These are phyloP conservation scores for Proales similis DNA, from an alignment of 1,140 invertebrate genomes.

Conservation along the genomic window DNA sequence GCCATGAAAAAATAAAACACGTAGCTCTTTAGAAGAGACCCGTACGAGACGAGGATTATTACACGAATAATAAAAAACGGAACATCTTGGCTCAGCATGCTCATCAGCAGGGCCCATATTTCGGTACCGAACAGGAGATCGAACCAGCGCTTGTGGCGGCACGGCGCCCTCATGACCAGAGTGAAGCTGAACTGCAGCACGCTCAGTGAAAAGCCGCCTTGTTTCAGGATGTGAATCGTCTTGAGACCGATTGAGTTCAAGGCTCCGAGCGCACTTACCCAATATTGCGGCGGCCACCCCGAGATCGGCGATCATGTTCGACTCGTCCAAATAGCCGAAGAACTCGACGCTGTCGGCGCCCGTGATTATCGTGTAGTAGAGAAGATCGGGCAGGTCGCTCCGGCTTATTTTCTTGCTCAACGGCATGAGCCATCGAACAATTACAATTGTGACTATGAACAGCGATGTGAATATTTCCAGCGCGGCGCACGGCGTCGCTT, in stretches of 20 bases:
- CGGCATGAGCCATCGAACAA: constrained; percentile 21
- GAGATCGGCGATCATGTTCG: constrained; percentile 6
- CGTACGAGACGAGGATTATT: constrained; percentile 18
- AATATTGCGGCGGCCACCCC: constrained; percentile 11
- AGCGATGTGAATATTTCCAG: constrained; percentile 19
- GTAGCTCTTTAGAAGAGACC: constrained; percentile 13
- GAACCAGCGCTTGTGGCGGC: neutral
- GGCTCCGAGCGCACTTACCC: neutral
- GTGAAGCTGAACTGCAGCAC: constrained; percentile 34
- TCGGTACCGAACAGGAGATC: constrained; percentile 16
- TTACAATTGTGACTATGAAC: constrained; percentile 31
- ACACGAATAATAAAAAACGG: constrained; percentile 33
- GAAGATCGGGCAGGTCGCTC: constrained; percentile 16
- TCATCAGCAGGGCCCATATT: constrained; percentile 27
- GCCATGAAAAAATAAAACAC: constrained; percentile 33
- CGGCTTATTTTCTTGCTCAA: constrained; percentile 8
- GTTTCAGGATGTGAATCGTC: neutral
- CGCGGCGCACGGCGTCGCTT: constrained; percentile 7
- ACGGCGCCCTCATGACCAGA: neutral
- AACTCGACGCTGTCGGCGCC: constrained; percentile 23
- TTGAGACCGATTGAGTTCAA: neutral
- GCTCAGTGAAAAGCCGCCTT: constrained; percentile 16
- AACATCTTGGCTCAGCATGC: constrained; percentile 4
- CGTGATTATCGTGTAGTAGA: constrained; percentile 20
- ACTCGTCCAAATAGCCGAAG: constrained; percentile 6